phyloP scores from a whole-genome alignment of 2,797 vertebrate species.

The Hippocampus kuda region DNA sequence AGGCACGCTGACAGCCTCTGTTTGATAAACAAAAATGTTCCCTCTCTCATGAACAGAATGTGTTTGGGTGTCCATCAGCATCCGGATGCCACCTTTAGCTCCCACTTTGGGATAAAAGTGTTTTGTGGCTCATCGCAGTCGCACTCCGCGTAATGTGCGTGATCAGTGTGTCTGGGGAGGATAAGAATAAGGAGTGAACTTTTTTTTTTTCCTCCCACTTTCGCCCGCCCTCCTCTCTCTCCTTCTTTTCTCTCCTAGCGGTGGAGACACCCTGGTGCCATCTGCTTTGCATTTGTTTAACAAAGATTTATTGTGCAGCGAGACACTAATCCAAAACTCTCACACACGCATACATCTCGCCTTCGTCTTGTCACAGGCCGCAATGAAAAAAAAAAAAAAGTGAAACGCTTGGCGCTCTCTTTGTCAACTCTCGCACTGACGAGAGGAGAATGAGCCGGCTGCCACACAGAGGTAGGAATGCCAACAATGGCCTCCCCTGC shows the following conservation, averaged over 20 bases:
- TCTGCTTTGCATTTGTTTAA: slow-evolving; percentile 77
- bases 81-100: slow-evolving; percentile 55
- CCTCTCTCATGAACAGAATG: slow-evolving; percentile 55
- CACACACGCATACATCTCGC: slow-evolving; percentile 56
- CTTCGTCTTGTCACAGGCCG: slow-evolving; percentile 65
- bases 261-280: slow-evolving; percentile 68
- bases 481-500: slow-evolving; percentile 66
- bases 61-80: slow-evolving; percentile 59
- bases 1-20: slow-evolving; percentile 26
- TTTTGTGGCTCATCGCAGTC: slow-evolving; percentile 58
- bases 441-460: slow-evolving; percentile 60
- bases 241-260: slow-evolving; percentile 58
- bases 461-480: slow-evolving; percentile 66
- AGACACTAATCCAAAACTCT: slow-evolving; percentile 74
- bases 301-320: slow-evolving; percentile 76
- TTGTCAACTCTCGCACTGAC: slow-evolving; percentile 66
- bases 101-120: slow-evolving; percentile 53
- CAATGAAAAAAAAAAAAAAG: slow-evolving; percentile 57
- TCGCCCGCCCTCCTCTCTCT: slow-evolving; percentile 23
- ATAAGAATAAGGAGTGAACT: slow-evolving; percentile 65
- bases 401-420: slow-evolving; percentile 65
- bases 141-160: slow-evolving; percentile 59
- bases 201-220: slow-evolving; percentile 28
- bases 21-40: slow-evolving; percentile 55
- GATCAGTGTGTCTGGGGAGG: slow-evolving; percentile 62